A percentile compares a stretch with the other conserved stretches of the same genome.
phyloP scores from a whole-genome alignment of 2,797 vertebrate genomes.

The Aphelocoma californica region DNA sequence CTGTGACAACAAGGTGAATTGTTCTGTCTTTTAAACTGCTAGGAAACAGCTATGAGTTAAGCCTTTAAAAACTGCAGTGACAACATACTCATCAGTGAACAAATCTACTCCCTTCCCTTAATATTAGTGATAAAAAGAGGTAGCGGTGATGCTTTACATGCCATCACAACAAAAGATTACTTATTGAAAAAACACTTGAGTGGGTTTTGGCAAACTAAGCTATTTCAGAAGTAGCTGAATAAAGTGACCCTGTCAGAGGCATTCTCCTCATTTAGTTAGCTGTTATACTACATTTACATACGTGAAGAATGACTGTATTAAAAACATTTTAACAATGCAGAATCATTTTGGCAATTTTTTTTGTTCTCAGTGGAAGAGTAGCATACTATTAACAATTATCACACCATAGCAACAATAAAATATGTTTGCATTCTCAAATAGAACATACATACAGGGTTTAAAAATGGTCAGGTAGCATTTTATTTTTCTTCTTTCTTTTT shows the following conservation, averaged over 20 bases:
- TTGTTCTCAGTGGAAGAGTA: not conserved
- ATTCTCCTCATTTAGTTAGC: not conserved
- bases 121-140: not conserved
- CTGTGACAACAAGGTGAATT: not conserved
- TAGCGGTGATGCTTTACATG: not conserved
- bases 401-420: not conserved
- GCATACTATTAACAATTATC: not conserved
- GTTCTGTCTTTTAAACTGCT: slow-evolving; percentile 28
- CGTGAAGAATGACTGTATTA: not conserved
- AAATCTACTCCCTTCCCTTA: not conserved
- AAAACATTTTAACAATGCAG: not conserved
- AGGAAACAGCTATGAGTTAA: slow-evolving; percentile 4
- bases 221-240: slow-evolving; percentile 19
- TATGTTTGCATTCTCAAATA: not conserved
- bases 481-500: not conserved
- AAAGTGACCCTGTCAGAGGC: slow-evolving; percentile 12
- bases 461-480: not conserved
- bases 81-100: not conserved
- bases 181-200: not conserved
- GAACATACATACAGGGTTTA: not conserved
- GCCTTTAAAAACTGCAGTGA: not conserved
- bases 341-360: not conserved
- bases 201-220: slow-evolving; percentile 6
- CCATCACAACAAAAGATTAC: not conserved
- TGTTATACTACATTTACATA: not conserved